phyloP scores from a whole-genome alignment of 1,140 invertebrate genomes.

The Brachionus plicatilis region DNA sequence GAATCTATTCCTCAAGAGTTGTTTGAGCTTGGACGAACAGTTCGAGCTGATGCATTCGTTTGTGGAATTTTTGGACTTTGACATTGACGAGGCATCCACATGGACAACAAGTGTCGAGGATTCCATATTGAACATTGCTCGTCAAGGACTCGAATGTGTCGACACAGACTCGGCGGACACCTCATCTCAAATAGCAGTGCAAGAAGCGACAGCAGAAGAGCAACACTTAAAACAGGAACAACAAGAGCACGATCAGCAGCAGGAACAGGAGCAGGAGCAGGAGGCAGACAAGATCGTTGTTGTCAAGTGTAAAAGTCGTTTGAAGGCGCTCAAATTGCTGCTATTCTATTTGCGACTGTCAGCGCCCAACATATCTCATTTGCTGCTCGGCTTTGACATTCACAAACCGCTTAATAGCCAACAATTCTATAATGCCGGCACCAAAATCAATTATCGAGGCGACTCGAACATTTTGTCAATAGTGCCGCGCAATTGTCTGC shows the following conservation, averaged over 20 bases:
- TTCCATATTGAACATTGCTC: not conserved
- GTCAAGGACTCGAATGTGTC: not conserved
- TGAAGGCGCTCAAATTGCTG: conserved; percentile 61
- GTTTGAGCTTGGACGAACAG: conserved; percentile 16
- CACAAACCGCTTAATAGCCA: conserved; percentile 9
- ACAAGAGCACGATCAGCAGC: no score
- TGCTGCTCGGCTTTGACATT: conserved; percentile 67
- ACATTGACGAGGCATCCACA: not conserved
- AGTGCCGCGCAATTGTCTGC: conserved; percentile 33
- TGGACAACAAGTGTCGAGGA: not conserved
- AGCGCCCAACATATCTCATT: conserved; percentile 77
- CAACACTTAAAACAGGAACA: no score
- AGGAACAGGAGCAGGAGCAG: no score
- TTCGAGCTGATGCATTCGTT: conserved; percentile 34
- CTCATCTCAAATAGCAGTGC: no score
- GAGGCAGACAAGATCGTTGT: no score
- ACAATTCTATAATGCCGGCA: conserved; percentile 2
- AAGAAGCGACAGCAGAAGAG: no score
- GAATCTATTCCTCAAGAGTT: conserved; percentile 32
- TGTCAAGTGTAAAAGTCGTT: not conserved
- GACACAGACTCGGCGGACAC: not conserved
- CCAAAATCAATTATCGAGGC: not conserved
- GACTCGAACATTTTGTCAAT: conserved; percentile 13
- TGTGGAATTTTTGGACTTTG: conserved; percentile 28
- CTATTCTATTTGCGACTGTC: conserved; percentile 69